phyloP scores from a whole-genome alignment of 2,888 invertebrate species.

The Aquatica leii region DNA sequence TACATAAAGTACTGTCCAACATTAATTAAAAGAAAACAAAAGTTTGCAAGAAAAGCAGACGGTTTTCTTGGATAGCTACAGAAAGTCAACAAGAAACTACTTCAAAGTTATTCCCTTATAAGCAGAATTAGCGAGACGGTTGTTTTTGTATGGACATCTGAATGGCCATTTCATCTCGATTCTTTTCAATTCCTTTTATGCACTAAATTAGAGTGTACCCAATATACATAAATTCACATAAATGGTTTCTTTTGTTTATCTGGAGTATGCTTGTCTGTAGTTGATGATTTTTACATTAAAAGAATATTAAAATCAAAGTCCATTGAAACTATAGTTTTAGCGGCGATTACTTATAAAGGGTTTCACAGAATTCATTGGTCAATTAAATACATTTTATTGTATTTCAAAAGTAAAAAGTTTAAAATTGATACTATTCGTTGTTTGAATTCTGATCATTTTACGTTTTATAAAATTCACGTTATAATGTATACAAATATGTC shows the following conservation, averaged over 20 bases:
- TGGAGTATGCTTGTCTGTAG: too few relatives aligned
- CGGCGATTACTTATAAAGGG: too few relatives aligned
- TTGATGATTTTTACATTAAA: too few relatives aligned
- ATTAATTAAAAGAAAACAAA: slow-evolving; percentile 20
- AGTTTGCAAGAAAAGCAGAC: slow-evolving; percentile 16
- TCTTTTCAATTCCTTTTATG: slow-evolving; percentile 11
- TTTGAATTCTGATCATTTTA: too few relatives aligned
- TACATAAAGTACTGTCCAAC: slow-evolving; percentile 25
- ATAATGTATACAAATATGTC: too few relatives aligned
- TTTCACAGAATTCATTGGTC: too few relatives aligned
- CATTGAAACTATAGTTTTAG: too few relatives aligned
- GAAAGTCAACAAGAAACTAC: slow-evolving; percentile 32
- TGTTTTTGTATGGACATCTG: slow-evolving; percentile 15
- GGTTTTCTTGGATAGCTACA: slow-evolving; percentile 24
- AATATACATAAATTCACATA: slow-evolving; percentile 8
- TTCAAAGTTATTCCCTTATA: slow-evolving; percentile 26
- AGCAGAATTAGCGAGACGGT: slow-evolving; percentile 14
- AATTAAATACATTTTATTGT: too few relatives aligned
- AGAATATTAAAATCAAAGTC: too few relatives aligned
- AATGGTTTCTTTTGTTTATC: not conserved
- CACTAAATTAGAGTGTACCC: slow-evolving; percentile 5
- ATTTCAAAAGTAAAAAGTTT: too few relatives aligned
- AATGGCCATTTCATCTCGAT: slow-evolving; percentile 15
- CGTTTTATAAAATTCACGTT: too few relatives aligned
- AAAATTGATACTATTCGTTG: too few relatives aligned